These are phyloP conservation scores for Brachirus orientalis DNA, from an alignment of 2,113 vertebrate genomes.

Conservation along the genomic window DNA sequence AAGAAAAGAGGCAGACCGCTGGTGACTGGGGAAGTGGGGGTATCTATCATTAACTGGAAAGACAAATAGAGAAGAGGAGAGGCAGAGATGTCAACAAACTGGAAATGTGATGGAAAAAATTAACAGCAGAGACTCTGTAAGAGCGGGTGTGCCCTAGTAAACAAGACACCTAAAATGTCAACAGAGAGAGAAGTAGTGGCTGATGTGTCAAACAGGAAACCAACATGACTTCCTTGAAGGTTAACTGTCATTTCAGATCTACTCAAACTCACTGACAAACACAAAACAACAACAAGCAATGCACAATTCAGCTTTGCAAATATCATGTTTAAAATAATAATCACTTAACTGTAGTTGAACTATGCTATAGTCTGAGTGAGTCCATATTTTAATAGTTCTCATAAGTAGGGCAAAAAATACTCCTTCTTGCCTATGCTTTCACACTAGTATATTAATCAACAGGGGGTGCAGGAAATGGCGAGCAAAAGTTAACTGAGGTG, in stretches of 20 bases:
- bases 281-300: too few relatives aligned
- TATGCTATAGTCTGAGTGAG: too few relatives aligned
- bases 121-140: background rate
- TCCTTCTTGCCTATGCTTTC: too few relatives aligned
- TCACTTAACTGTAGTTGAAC: too few relatives aligned
- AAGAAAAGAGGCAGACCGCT: constrained; percentile 99
- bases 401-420: too few relatives aligned
- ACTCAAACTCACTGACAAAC: background rate
- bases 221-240: constrained; percentile 27
- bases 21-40: constrained; percentile 97
- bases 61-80: constrained; percentile 25
- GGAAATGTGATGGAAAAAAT: background rate
- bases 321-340: background rate
- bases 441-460: too few relatives aligned
- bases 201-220: constrained; percentile 60
- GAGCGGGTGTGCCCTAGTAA: background rate
- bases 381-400: too few relatives aligned
- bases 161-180: background rate
- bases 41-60: constrained; percentile 97
- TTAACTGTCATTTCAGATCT: constrained; percentile 11
- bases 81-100: background rate
- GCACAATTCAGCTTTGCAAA: background rate
- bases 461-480: too few relatives aligned
- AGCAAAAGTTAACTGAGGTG: too few relatives aligned
- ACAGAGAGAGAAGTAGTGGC: constrained; percentile 36